These are phyloP conservation scores for Anabas testudineus DNA, from an alignment of 2,797 vertebrate genomes.

Conservation along the genomic window DNA sequence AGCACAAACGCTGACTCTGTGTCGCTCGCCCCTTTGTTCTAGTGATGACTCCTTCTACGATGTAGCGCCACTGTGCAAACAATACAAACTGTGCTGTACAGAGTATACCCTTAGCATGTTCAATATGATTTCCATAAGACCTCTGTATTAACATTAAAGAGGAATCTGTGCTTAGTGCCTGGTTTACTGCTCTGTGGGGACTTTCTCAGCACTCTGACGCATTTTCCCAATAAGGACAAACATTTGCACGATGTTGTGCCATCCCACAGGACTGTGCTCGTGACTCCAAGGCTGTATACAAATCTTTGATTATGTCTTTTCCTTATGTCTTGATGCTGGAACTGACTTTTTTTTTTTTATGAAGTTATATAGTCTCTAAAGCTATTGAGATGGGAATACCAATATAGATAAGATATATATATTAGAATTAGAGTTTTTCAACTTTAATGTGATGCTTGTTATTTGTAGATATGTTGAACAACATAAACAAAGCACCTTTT, in stretches of 20 bases:
- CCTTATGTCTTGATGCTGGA: neutral
- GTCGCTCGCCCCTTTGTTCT: neutral
- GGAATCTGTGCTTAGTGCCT: neutral
- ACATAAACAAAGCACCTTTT: too few relatives aligned
- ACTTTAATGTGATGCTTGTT: too few relatives aligned
- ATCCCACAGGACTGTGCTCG: neutral
- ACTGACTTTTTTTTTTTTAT: too few relatives aligned
- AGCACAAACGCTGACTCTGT: neutral
- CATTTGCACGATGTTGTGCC: neutral
- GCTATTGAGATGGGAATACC: too few relatives aligned
- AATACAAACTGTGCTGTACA: slow-evolving; percentile 13
- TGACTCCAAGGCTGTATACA: neutral
- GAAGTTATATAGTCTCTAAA: too few relatives aligned
- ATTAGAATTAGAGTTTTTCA: too few relatives aligned
- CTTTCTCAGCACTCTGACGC: slow-evolving; percentile 48
- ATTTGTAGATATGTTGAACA: too few relatives aligned
- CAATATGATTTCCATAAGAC: neutral
- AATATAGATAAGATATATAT: too few relatives aligned
- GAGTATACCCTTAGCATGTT: neutral
- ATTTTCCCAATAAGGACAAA: slow-evolving; percentile 4
- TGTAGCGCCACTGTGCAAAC: slow-evolving; percentile 18
- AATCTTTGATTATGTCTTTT: neutral
- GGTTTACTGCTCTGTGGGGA: slow-evolving; percentile 34
- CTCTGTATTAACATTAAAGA: neutral
- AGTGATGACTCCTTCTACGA: slow-evolving; percentile 21